These are phyloP conservation scores for Mechanitis messenoides DNA, from an alignment of 2,888 invertebrate genomes.

Conservation along the genomic window DNA sequence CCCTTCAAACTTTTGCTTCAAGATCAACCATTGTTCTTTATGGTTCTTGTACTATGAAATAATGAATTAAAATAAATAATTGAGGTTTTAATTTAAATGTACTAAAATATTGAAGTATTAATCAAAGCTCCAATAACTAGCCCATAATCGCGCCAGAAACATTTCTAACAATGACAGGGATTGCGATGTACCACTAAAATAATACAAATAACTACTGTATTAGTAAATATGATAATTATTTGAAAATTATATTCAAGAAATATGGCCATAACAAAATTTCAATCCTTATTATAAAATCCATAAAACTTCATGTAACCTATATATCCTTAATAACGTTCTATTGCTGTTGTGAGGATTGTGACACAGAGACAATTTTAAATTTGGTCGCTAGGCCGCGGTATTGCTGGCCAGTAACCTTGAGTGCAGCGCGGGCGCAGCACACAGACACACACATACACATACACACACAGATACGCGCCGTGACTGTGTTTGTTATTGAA, in stretches of 20 bases:
- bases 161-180: too few relatives aligned
- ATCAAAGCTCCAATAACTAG: too few relatives aligned
- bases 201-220: too few relatives aligned
- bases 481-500: constrained; percentile 35
- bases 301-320: not conserved
- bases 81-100: too few relatives aligned
- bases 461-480: constrained; percentile 21
- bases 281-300: too few relatives aligned
- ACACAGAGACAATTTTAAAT: constrained; percentile 52
- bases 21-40: not conserved
- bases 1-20: constrained; percentile 40
- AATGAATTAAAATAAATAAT: not conserved
- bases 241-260: too few relatives aligned
- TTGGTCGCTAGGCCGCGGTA: constrained; percentile 54
- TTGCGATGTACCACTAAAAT: too few relatives aligned
- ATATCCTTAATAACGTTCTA: constrained; percentile 17
- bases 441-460: constrained; percentile 43
- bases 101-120: too few relatives aligned
- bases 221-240: too few relatives aligned
- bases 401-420: constrained; percentile 69
- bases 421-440: constrained; percentile 56
- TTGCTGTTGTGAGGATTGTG: constrained; percentile 37
- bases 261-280: too few relatives aligned
- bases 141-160: too few relatives aligned
- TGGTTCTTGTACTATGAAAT: not conserved